Percentiles rank a stretch among this genome's conserved stretches.
Evolutionary conservation across 2,113 vertebrate genomes (phyloP).

Genomic region (Anser cygnoides): DNA sequence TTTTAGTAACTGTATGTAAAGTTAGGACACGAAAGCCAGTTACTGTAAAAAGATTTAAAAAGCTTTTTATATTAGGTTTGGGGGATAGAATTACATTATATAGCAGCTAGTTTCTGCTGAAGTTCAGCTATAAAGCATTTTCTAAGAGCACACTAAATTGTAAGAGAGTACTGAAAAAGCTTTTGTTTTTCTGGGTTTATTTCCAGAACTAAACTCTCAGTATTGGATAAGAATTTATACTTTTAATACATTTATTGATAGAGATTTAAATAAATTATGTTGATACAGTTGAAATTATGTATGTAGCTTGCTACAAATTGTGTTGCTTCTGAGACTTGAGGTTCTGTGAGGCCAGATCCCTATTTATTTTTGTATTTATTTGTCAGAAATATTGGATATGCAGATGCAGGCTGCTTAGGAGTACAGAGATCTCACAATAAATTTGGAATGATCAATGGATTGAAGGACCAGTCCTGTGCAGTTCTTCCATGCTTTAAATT

Average conservation of each 20-base stretch:
- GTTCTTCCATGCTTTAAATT: constrained; percentile 59
- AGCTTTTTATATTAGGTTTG: constrained; percentile 69
- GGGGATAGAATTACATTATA: constrained; percentile 49
- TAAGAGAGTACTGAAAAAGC: constrained; percentile 54
- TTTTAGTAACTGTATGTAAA: constrained; percentile 69
- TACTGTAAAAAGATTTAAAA: constrained; percentile 70
- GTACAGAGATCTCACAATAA: constrained; percentile 19
- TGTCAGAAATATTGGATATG: constrained; percentile 53
- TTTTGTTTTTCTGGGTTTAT: constrained; percentile 56
- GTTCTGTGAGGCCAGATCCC: constrained; percentile 65
- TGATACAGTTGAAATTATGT: constrained; percentile 64
- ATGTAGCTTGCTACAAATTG: constrained; percentile 57
- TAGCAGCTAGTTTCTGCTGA: constrained; percentile 62
- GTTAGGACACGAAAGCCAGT: constrained; percentile 66
- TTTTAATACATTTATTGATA: constrained; percentile 71
- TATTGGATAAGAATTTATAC: constrained; percentile 70
- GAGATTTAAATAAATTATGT: constrained; percentile 73
- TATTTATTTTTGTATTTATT: constrained; percentile 82
- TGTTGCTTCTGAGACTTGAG: constrained; percentile 62
- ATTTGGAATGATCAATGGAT: constrained; percentile 10
- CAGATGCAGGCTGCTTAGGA: constrained; percentile 16
- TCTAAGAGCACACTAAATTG: constrained; percentile 60
- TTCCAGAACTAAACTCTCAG: constrained; percentile 63
- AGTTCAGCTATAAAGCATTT: constrained; percentile 60
- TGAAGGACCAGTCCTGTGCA: constrained; percentile 30